phyloP scores from a whole-genome alignment of 2,797 vertebrate genomes.

The Aselliscus stoliczkanus region DNA sequence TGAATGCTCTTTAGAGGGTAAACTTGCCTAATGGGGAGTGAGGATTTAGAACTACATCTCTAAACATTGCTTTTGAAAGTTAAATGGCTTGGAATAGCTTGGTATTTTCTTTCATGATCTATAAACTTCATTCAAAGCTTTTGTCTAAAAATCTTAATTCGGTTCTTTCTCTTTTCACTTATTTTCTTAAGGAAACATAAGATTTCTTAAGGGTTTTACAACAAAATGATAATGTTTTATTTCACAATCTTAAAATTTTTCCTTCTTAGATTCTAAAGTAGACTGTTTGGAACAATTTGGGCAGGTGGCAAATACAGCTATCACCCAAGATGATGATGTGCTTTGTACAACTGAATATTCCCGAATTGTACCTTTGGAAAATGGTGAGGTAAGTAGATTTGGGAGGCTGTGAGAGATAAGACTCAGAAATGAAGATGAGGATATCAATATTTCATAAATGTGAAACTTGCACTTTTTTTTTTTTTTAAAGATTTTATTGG shows the following conservation, averaged over 20 bases:
- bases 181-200: not conserved
- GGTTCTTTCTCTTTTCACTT: not conserved
- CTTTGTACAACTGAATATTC: constrained; percentile 93
- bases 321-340: constrained; percentile 87
- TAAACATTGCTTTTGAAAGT: not conserved
- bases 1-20: not conserved
- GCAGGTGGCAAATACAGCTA: constrained; percentile 83
- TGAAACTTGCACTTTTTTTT: not conserved
- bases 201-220: not conserved
- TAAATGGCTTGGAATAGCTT: not conserved
- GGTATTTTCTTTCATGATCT: not conserved
- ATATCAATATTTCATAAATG: not conserved
- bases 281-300: constrained; percentile 90
- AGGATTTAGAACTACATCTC: not conserved
- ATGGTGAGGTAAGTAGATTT: constrained; percentile 88
- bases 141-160: not conserved
- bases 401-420: not conserved
- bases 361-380: constrained; percentile 91
- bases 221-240: not conserved
- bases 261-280: constrained; percentile 85
- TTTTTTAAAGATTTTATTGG: too few relatives aligned
- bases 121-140: not conserved
- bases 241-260: not conserved
- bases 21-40: not conserved
- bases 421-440: not conserved